A percentile compares a stretch with the other conserved stretches of the same genome.
Evolutionary conservation across 2,888 invertebrate genomes (phyloP).

Genomic region (Cerastis rubricosa): DNA sequence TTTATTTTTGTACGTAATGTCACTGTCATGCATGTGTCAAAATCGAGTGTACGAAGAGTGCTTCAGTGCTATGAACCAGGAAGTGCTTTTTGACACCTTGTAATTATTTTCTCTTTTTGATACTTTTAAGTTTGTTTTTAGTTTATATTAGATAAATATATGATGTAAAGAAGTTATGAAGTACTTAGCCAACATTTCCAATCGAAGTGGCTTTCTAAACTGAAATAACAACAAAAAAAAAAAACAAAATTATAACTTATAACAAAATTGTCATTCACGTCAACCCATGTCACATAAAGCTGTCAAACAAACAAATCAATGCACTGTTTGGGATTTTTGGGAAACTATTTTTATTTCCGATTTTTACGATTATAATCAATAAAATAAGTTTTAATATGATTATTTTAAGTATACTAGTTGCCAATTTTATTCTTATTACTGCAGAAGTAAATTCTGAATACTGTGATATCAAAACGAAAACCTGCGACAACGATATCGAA

Average conservation of each 20-base stretch:
- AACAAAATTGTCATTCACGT: neutral
- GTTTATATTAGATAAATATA: neutral
- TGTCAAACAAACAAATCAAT: neutral
- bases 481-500: slow-evolving; percentile 54
- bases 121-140: neutral
- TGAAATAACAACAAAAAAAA: too few relatives aligned
- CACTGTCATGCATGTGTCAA: slow-evolving; percentile 13
- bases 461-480: slow-evolving; percentile 66
- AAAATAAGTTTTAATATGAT: slow-evolving; percentile 49
- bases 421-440: slow-evolving; percentile 55
- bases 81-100: too few relatives aligned
- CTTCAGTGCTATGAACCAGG: neutral
- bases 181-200: neutral
- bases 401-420: slow-evolving; percentile 48
- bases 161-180: neutral
- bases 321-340: neutral
- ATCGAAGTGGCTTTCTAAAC: neutral
- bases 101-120: neutral
- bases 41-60: neutral
- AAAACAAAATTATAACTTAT: too few relatives aligned
- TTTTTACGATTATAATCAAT: too few relatives aligned
- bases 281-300: neutral
- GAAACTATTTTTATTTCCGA: too few relatives aligned
- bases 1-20: slow-evolving; percentile 17
- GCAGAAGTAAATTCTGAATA: slow-evolving; percentile 62